A percentile compares a stretch with the other conserved stretches of the same genome.
phyloP scores from a whole-genome alignment of 2,797 vertebrate genomes.

The Babyrousa celebensis region DNA sequence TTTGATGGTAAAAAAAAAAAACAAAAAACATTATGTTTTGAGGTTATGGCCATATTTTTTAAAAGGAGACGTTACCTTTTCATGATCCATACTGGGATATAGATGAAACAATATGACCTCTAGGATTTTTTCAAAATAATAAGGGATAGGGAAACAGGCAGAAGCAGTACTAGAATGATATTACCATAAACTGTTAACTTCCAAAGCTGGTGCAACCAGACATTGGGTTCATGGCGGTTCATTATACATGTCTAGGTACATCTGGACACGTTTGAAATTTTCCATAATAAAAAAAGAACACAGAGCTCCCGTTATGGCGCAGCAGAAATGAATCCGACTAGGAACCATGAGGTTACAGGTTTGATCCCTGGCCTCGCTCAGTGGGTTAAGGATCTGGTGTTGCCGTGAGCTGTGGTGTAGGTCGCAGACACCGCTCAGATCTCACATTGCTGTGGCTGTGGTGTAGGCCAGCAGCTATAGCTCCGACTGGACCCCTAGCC shows the following conservation, averaged over 20 bases:
- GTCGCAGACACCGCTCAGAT: too few relatives aligned
- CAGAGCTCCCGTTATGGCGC: too few relatives aligned
- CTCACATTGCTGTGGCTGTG: too few relatives aligned
- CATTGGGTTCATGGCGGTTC: background rate
- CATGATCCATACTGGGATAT: background rate
- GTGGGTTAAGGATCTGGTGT: too few relatives aligned
- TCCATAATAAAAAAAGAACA: background rate
- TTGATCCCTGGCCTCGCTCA: too few relatives aligned
- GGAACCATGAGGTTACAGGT: too few relatives aligned
- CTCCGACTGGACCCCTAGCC: too few relatives aligned
- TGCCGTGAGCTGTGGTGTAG: too few relatives aligned
- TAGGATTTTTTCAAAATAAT: constrained; percentile 26
- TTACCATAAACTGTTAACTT: background rate
- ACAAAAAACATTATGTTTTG: background rate
- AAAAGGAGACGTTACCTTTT: constrained; percentile 12
- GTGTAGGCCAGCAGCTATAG: too few relatives aligned
- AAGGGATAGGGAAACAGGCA: background rate
- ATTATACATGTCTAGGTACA: background rate
- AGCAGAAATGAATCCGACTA: too few relatives aligned
- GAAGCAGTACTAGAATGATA: background rate
- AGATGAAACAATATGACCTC: background rate
- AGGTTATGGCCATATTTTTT: background rate
- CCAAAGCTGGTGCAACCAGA: background rate
- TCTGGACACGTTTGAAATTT: constrained; percentile 20
- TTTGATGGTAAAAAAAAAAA: background rate